Evolutionary conservation across 2,797 vertebrate genomes (phyloP), one percentile per base, ranked within the genome.

Genomic region (Eospalax fontanierii): DNA sequence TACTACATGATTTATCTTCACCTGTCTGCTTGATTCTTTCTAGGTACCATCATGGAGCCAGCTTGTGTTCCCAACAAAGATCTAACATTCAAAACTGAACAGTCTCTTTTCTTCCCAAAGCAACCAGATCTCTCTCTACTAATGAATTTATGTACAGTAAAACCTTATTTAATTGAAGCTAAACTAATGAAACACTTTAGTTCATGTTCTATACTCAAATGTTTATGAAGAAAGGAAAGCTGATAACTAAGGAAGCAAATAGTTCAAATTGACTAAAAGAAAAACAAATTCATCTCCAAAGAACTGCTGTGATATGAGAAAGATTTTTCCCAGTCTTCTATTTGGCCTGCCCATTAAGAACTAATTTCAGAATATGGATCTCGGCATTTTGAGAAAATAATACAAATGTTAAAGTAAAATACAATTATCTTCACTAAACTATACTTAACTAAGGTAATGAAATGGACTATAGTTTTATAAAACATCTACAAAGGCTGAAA

Each of bases 141-240:
- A 83, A 89, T 95, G 35, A 86, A 71, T 94, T 93, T 96, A 90
- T 92, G 59, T 92, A 93, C 15, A 96, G 86, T 88, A 93, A 97
- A 96, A 95, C 38, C 24, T 94, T 95, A 96, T 91, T 95, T 94
- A 96, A 92, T 89, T 93, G 50, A 95, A 83, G 38, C 15, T 54
- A 35, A 96, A 97, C 73, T 90, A 94, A 94, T 92, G 88, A 93
- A 88, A 94, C 86, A 95, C 94, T 94, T 94, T 95, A 88, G 83
- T 95, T 94, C 86, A 88, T 83, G 74, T 92, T 90, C 65, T 96
- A 88, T 59, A 70, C 54, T 93, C 88, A 95, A 87, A 59, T 35
- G 86, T 92, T 95, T 92, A 92, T 91, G 91, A 93, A 87, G 90
- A 96, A 94, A 95, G 73, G 24, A 82, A 92, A 68, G 40, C 79